A percentile compares a stretch with the other conserved stretches of the same genome.
These are phyloP conservation scores for Cuculus canorus DNA, from an alignment of 2,797 vertebrate species.

Conservation along the genomic window DNA sequence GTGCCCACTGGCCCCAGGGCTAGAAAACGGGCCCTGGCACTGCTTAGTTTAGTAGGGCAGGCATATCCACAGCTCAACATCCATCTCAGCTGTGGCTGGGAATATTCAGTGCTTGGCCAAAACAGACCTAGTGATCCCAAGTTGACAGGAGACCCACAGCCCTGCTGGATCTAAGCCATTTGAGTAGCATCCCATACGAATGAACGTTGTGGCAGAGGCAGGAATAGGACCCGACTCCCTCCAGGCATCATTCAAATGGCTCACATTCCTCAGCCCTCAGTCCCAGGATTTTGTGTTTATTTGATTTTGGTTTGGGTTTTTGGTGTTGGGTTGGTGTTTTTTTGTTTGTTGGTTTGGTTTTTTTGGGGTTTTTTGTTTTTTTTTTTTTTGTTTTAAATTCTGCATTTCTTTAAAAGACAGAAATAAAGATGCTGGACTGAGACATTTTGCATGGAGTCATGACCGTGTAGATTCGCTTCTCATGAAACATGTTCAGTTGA, in stretches of 20 bases:
- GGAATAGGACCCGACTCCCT: neutral
- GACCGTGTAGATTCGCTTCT: neutral
- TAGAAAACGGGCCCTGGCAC: neutral
- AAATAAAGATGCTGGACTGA: neutral
- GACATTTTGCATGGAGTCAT: neutral
- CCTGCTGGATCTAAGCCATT: neutral
- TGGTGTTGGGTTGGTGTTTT: too few species aligned
- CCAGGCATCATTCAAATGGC: neutral
- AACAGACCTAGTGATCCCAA: neutral
- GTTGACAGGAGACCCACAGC: neutral
- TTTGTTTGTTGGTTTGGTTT: neutral
- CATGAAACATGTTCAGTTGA: neutral
- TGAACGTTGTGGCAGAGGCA: neutral
- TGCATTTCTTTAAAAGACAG: neutral
- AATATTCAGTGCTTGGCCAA: neutral
- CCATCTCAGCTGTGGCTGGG: neutral
- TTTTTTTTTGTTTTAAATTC: neutral
- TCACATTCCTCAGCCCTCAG: neutral
- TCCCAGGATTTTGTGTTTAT: accelerated
- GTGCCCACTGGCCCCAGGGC: neutral
- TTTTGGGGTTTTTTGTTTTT: neutral
- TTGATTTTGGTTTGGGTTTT: neutral
- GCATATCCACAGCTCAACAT: neutral
- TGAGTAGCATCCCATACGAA: neutral
- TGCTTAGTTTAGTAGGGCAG: neutral